phyloP scores from a whole-genome alignment of 2,797 vertebrate species.

The Menidia menidia region DNA sequence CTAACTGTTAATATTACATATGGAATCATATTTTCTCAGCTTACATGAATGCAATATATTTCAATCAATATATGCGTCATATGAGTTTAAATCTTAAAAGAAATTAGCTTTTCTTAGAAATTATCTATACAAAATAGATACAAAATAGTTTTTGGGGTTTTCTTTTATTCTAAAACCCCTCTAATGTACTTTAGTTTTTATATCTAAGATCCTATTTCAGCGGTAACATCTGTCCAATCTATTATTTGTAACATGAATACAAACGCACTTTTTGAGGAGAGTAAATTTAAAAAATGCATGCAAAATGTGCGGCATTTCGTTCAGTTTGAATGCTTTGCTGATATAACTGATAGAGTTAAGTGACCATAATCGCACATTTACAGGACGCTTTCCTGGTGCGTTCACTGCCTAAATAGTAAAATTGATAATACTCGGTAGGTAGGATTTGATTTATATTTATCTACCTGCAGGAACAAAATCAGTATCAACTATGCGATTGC shows the following conservation, averaged over 20 bases:
- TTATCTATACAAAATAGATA: too few species aligned
- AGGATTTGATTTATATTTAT: not conserved
- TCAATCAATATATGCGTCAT: too few species aligned
- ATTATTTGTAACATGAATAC: too few species aligned
- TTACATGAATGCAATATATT: too few species aligned
- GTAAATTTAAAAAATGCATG: not conserved
- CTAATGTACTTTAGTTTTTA: not conserved
- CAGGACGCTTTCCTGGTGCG: not conserved
- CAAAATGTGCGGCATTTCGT: not conserved
- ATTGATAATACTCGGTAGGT: not conserved
- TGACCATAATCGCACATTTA: not conserved
- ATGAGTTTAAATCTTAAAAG: too few species aligned
- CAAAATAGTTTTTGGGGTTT: too few species aligned
- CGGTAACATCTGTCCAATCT: not conserved
- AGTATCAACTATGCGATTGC: too few species aligned
- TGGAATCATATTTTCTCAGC: too few species aligned
- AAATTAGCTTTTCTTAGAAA: too few species aligned
- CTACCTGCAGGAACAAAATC: not conserved
- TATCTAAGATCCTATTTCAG: not conserved
- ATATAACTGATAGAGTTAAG: not conserved
- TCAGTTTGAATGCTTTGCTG: too few species aligned
- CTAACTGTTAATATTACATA: not conserved
- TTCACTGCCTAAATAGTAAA: not conserved
- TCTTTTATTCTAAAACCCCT: not conserved
- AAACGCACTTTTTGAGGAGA: too few species aligned